Evolutionary conservation across 1,140 invertebrate genomes (phyloP), one percentile per base, ranked within the genome.

Genomic region (Calycopis cecrops): DNA sequence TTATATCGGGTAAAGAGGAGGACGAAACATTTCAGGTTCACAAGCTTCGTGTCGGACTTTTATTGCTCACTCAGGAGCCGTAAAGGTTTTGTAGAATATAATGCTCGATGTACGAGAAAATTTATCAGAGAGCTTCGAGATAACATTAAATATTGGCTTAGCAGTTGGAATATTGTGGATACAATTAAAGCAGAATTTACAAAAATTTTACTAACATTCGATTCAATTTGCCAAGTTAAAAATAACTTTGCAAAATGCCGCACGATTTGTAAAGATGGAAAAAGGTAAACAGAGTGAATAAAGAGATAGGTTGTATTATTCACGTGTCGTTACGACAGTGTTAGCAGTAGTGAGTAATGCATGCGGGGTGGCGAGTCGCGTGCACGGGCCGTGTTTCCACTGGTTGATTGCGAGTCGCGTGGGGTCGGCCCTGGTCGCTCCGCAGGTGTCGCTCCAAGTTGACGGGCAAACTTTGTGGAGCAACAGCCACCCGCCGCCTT

Each of bases 401-500:
- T 74, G 73, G 78, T 79, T 81, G 81, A 70, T 74, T 67, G 72
- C 64, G 53, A 67, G 67, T 68, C 67, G 67, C 57, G 69, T 59
- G 59, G 59, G 63, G 67, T 74, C 57, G 63, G 57, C 48, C 52
- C 56, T 59, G 60, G 40, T 62, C 54, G 59, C 60, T 63, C 65
- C 59, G 60, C 63, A 74, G 78, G 71, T 79, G 65, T 72, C 70
- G 70, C 58, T 65, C 63, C 57, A 79, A 83, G 73, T 80, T 78
- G 72, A 67, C 75, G 67, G 66, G 73, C 62, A 74, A 80, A 82
- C 68, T 80, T 80, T 72, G 73, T 66, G 67, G 61, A 69, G 68
- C 66, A 65, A 65, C 61, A 60, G 51, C 65, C 69, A 54, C 72
- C 73, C 71, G 62, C 69, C 68, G 50, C 68, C 74, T 69, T 76